Conservation (phyloP, 2,888 invertebrate species). For the Silvanus unidentatus region DNA sequence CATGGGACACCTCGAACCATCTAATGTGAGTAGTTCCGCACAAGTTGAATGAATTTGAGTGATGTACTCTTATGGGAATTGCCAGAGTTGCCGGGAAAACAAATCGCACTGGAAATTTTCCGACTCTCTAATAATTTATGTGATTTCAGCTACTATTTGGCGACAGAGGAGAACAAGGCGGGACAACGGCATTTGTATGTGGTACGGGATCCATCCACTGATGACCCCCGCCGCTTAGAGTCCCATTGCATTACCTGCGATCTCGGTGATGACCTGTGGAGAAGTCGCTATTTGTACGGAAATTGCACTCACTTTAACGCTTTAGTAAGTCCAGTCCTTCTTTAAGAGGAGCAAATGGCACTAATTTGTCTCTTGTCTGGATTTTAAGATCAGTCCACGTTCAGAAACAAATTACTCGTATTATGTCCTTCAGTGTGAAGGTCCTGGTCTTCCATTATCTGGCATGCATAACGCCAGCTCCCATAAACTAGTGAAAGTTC, state of each 20-base stretch:
- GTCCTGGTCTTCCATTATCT: constrained; percentile 84
- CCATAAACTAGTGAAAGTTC: constrained; percentile 69
- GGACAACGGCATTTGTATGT: constrained; percentile 86
- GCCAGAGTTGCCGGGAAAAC: too few species aligned
- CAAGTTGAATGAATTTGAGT: background rate
- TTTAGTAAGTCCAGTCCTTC: constrained; percentile 60
- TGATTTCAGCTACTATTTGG: constrained; percentile 51
- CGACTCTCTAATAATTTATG: too few species aligned
- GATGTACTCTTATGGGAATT: too few species aligned
- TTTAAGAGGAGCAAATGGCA: constrained; percentile 12
- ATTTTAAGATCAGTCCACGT: constrained; percentile 40
- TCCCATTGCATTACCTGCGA: constrained; percentile 86
- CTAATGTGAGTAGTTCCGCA: constrained; percentile 58
- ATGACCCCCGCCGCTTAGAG: constrained; percentile 62
- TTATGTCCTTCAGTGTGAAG: constrained; percentile 84
- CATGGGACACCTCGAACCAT: constrained; percentile 80
- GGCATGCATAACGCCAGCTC: constrained; percentile 70
- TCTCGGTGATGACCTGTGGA: constrained; percentile 67
- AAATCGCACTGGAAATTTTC: too few species aligned
- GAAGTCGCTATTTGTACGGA: constrained; percentile 71
- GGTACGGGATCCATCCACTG: constrained; percentile 68
- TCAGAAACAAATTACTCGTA: constrained; percentile 32
- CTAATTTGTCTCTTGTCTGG: background rate
- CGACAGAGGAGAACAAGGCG: constrained; percentile 75
- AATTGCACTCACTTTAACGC: constrained; percentile 86